These are phyloP conservation scores for Amphimallon solstitiale DNA, from an alignment of 2,888 invertebrate species.

Conservation along the genomic window DNA sequence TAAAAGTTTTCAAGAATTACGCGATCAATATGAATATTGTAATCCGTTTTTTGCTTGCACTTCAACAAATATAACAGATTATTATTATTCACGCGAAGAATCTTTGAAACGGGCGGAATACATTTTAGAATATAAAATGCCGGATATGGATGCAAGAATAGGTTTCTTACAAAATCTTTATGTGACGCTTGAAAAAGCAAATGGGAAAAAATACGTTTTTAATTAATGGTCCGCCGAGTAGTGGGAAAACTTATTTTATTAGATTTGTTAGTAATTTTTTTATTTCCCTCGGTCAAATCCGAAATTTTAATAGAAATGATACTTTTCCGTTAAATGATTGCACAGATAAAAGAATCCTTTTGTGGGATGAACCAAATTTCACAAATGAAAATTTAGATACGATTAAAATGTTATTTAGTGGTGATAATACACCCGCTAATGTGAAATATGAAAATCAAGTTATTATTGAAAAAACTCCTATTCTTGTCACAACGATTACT, in stretches of 20 bases:
- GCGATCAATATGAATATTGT: too few relatives aligned
- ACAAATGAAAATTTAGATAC: conserved; percentile 43
- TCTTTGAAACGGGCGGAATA: too few relatives aligned
- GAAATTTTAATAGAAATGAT: conserved; percentile 39
- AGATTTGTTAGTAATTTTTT: conserved; percentile 1
- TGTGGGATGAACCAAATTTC: conserved; percentile 46
- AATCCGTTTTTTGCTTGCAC: too few relatives aligned
- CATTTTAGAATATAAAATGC: too few relatives aligned
- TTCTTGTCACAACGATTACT: background rate
- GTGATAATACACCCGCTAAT: conserved; percentile 35
- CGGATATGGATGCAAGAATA: too few relatives aligned
- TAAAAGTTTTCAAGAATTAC: too few relatives aligned
- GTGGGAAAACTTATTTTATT: conserved; percentile 20
- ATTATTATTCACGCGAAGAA: too few relatives aligned
- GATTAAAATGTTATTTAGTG: conserved; percentile 43
- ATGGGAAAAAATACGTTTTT: conserved; percentile 32
- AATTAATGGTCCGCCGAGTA: conserved; percentile 29
- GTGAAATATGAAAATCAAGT: conserved; percentile 42
- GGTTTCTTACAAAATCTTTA: too few relatives aligned
- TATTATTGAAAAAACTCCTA: conserved; percentile 40
- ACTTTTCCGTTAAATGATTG: conserved; percentile 45
- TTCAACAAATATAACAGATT: too few relatives aligned
- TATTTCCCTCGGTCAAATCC: conserved; percentile 33
- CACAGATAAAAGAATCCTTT: conserved; percentile 40
- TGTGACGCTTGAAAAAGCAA: background rate